Base-by-base conservation (phyloP, 1,140 invertebrate species). In the Lordiphosa clarofinis region DNA sequence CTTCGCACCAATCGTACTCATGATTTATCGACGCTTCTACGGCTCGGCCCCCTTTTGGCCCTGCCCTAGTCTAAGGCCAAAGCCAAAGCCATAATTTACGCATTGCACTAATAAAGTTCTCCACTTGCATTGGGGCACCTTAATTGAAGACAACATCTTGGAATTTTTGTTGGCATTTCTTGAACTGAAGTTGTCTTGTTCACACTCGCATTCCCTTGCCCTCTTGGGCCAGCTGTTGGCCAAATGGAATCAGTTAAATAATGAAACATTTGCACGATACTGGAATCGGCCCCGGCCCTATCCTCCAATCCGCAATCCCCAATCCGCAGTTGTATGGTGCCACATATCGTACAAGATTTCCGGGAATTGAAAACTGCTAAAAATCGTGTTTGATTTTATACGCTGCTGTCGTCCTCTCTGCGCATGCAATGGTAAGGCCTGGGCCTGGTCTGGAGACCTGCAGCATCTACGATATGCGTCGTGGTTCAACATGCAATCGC, bases 81-180 rank as follows among this genome's bases (percentile, higher is more conserved):
- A 49, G 42, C 47, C 52, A 62, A 54, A 49, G 59, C 66, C 75
- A 81, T 86, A 82, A 86, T 78, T 82, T 76, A 81, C 76, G 63
- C 79, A 79, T 66, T 74, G 59, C 56, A 73, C 72, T 86, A 87
- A 87, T 87, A 86, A 88, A 87, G 86, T 86, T 58, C 81, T 87
- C 46, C 62, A 55, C 59, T 64, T 47, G 58, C 59, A 48, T 60
- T 33, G 58, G 59, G 43, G 56, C 40, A 66, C 42, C 59, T 87
- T 87, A 87, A 87, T 87, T 87, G 86, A 87, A 86, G 86, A 87
- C 86, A 87, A 87, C 71, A 86, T 82, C 67, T 67, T 74, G 86
- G 86, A 87, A 87, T 87, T 87, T 81, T 75, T 55, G 75, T 73
- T 81, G 79, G 86, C 70, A 78, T 87, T 84, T 66, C 50, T 48